Percentiles rank a stretch among this genome's conserved stretches.
These are phyloP conservation scores for Diloba caeruleocephala DNA, from an alignment of 2,888 invertebrate genomes.

Conservation along the genomic window DNA sequence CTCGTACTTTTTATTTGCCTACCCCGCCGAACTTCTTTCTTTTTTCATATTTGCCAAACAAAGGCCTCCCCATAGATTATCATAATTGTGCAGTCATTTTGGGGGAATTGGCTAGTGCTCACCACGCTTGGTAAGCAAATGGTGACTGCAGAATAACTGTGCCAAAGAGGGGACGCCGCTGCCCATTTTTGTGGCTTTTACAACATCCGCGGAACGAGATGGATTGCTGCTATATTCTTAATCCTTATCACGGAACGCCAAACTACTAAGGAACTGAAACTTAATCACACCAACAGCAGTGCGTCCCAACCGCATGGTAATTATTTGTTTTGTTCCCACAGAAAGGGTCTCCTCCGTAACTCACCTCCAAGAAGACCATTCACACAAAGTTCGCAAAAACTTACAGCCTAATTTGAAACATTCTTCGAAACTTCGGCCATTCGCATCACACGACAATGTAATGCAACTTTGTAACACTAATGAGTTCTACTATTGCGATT, in stretches of 20 bases:
- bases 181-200: too few relatives aligned
- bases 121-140: too few relatives aligned
- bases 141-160: too few relatives aligned
- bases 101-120: too few relatives aligned
- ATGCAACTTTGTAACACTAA: slow-evolving; percentile 49
- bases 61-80: too few relatives aligned
- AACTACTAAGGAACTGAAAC: slow-evolving; percentile 13
- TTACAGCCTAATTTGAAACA: slow-evolving; percentile 44
- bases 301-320: slow-evolving; percentile 25
- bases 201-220: too few relatives aligned
- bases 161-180: too few relatives aligned
- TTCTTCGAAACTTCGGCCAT: slow-evolving; percentile 48
- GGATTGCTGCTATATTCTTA: too few relatives aligned
- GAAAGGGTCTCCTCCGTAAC: slow-evolving; percentile 33
- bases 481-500: slow-evolving; percentile 33
- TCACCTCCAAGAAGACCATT: slow-evolving; percentile 29
- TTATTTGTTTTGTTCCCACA: slow-evolving; percentile 27
- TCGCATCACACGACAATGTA: slow-evolving; percentile 41
- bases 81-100: too few relatives aligned
- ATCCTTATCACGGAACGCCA: background rate
- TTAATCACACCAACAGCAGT: slow-evolving; percentile 24
- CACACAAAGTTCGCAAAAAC: slow-evolving; percentile 35
- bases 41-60: too few relatives aligned
- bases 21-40: too few relatives aligned
- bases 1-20: too few relatives aligned